Conservation (phyloP, 2,113 vertebrate species). For the Theristicus caerulescens region DNA sequence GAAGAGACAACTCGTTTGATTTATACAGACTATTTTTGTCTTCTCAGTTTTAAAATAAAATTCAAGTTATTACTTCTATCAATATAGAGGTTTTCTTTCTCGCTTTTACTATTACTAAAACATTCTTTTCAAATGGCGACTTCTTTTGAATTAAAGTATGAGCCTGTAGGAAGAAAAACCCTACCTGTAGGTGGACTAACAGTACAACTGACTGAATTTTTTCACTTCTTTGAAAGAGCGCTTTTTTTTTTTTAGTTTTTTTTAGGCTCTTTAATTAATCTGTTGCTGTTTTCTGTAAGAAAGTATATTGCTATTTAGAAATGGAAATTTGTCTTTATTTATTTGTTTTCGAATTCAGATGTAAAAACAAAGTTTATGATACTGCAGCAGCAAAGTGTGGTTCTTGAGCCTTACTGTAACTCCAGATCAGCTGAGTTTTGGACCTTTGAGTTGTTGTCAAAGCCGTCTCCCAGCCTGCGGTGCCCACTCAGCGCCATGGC, state of each 20-base stretch:
- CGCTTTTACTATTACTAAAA: not conserved
- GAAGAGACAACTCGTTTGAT: slow-evolving; percentile 59
- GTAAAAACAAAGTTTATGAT: too few species aligned
- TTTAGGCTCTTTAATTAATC: not conserved
- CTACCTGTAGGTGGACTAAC: not conserved
- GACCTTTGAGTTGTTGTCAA: rapidly evolving
- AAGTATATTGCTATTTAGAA: not conserved
- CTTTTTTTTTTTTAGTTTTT: too few species aligned
- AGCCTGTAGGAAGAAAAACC: not conserved
- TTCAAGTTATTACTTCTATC: slow-evolving; percentile 1
- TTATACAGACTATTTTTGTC: slow-evolving; percentile 53
- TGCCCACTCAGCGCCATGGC: rapidly evolving
- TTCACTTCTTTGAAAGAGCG: not conserved
- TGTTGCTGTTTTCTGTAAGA: not conserved
- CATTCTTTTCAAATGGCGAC: not conserved
- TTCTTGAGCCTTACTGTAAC: not conserved
- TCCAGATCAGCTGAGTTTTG: not conserved
- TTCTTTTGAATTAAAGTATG: not conserved
- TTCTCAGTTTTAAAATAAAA: slow-evolving; percentile 42
- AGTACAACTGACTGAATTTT: not conserved
- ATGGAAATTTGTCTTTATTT: not conserved
- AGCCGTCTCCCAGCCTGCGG: rapidly evolving
- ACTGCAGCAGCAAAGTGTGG: not conserved
- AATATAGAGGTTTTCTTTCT: not conserved
- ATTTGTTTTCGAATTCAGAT: not conserved